phyloP scores from a whole-genome alignment of 2,888 invertebrate genomes.

The Thymelicus sylvestris region DNA sequence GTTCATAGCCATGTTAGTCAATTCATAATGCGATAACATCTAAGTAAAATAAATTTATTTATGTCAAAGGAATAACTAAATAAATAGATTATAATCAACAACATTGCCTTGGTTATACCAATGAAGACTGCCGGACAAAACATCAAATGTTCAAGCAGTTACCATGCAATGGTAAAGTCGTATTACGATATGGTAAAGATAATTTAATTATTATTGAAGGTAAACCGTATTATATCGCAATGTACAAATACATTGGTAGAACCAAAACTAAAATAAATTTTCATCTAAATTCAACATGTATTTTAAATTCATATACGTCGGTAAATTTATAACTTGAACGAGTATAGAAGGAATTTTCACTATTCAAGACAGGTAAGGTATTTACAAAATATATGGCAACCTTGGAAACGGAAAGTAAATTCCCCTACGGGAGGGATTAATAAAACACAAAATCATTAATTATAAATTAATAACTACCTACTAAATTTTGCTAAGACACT shows the following conservation, averaged over 20 bases:
- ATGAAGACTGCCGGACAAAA: background rate
- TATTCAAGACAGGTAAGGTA: conserved; percentile 60
- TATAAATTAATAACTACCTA: conserved; percentile 55
- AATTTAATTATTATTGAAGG: too few relatives aligned
- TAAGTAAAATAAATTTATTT: conserved; percentile 68
- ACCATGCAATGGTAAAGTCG: too few relatives aligned
- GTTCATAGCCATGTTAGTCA: conserved; percentile 60
- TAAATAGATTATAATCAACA: conserved; percentile 47
- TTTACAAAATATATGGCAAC: conserved; percentile 80
- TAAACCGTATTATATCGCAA: background rate
- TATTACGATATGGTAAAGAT: too few relatives aligned
- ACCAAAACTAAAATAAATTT: conserved; percentile 40
- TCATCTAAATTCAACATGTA: conserved; percentile 40
- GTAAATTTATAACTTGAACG: conserved; percentile 15
- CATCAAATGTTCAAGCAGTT: conserved; percentile 2
- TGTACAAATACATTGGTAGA: conserved; percentile 22
- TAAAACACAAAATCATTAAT: conserved; percentile 42
- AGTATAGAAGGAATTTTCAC: conserved; percentile 31
- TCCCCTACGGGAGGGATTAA: conserved; percentile 40
- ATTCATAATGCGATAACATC: conserved; percentile 43
- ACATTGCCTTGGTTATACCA: conserved; percentile 38
- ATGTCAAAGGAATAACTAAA: conserved; percentile 60
- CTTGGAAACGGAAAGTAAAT: conserved; percentile 59
- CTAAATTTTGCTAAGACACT: conserved; percentile 64
- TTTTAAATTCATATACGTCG: conserved; percentile 22